These are phyloP conservation scores for Druceiella hillmani DNA, from an alignment of 2,888 invertebrate genomes.

Conservation along the genomic window DNA sequence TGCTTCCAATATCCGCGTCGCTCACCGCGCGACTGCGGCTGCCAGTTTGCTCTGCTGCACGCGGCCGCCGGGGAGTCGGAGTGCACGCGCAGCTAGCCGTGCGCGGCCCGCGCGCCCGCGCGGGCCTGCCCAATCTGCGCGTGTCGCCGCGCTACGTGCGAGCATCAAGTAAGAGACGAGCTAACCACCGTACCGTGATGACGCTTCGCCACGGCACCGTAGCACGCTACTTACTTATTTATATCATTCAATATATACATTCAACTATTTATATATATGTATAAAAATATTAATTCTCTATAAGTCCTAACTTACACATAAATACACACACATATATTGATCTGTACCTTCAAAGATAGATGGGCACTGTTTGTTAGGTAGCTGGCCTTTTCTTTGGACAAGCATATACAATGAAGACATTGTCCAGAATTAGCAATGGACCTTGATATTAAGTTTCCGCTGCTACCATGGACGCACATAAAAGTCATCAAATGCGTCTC, in stretches of 20 bases:
- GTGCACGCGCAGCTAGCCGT: slow-evolving; percentile 53
- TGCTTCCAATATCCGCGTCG: slow-evolving; percentile 83
- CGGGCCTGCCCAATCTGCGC: slow-evolving; percentile 48
- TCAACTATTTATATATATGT: slow-evolving; percentile 6
- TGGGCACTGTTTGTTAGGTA: no score
- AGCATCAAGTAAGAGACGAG: slow-evolving; percentile 46
- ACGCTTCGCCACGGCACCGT: not conserved
- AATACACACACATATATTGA: no score
- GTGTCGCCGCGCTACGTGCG: slow-evolving; percentile 46
- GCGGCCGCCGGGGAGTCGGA: slow-evolving; percentile 63
- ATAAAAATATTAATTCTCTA: slow-evolving; percentile 6
- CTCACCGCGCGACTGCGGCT: slow-evolving; percentile 79
- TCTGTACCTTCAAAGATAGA: no score
- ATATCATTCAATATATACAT: slow-evolving; percentile 3
- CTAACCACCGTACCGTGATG: not conserved
- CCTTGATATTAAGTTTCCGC: no score
- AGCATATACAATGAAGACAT: no score
- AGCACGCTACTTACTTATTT: not conserved
- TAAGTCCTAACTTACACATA: no score
- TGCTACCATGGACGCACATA: no score
- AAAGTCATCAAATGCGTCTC: no score
- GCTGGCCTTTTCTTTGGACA: no score
- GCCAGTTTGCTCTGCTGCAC: slow-evolving; percentile 85
- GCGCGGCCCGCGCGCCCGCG: slow-evolving; percentile 43
- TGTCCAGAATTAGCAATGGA: no score